phyloP scores from a whole-genome alignment of 1,140 invertebrate genomes.

The Caerostris extrusa region DNA sequence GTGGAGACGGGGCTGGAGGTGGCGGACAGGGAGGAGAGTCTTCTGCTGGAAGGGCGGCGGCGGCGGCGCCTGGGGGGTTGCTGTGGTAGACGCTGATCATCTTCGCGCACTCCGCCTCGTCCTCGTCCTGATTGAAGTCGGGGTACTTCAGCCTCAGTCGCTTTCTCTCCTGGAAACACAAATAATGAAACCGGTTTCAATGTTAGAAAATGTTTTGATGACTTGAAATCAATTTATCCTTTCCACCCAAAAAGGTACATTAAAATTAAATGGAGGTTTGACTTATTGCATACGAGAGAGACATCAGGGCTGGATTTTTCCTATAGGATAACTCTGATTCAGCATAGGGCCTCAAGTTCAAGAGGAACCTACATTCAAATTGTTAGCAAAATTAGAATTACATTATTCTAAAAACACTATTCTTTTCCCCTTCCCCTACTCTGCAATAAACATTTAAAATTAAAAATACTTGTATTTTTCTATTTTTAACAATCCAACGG shows the following conservation, averaged over 20 bases:
- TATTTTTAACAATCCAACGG: too few species aligned
- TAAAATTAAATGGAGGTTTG: neutral
- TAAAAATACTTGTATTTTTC: too few species aligned
- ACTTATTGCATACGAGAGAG: too few species aligned
- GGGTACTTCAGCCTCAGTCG: conserved; percentile 92
- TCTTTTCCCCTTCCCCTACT: too few species aligned
- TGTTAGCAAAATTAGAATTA: too few species aligned
- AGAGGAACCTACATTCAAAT: too few species aligned
- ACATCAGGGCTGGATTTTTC: too few species aligned
- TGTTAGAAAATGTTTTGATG: neutral
- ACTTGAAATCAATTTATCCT: neutral
- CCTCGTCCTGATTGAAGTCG: conserved; percentile 88
- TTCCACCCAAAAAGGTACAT: neutral
- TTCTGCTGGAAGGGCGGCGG: neutral
- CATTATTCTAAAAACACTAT: too few species aligned
- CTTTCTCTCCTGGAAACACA: conserved; percentile 86
- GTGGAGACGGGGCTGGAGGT: neutral
- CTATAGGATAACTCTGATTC: too few species aligned
- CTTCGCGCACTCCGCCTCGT: conserved; percentile 88
- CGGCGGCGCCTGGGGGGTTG: neutral
- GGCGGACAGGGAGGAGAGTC: neutral
- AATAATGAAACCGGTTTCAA: too few species aligned
- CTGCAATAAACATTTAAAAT: too few species aligned
- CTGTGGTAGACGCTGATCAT: conserved; percentile 91
- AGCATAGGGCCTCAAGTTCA: too few species aligned